Evolutionary conservation across 2,113 vertebrate species (phyloP).

Genomic region (Corythornis madagascariensis): DNA sequence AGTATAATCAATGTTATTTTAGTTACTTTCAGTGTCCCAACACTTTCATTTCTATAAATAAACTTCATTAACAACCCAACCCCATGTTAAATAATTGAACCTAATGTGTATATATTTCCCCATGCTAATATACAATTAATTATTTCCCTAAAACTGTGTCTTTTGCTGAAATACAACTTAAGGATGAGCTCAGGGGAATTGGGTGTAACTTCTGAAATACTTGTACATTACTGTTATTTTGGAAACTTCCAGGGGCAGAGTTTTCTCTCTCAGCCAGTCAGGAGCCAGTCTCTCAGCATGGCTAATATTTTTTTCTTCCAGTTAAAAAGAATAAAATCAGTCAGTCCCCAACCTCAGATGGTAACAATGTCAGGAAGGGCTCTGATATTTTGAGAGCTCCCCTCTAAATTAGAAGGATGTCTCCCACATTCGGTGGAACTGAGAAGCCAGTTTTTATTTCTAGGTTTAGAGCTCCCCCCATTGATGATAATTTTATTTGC

Average conservation of each 20-base stretch:
- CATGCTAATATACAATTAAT: neutral
- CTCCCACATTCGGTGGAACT: accelerated
- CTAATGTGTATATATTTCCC: neutral
- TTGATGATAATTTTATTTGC: neutral
- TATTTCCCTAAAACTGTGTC: neutral
- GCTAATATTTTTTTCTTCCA: neutral
- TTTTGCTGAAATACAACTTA: neutral
- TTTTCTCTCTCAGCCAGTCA: neutral
- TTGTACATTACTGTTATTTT: neutral
- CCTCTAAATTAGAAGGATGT: neutral
- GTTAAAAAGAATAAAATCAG: neutral
- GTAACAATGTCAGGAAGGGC: neutral
- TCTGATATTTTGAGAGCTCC: neutral
- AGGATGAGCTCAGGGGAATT: neutral
- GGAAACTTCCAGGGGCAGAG: neutral
- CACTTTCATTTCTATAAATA: neutral
- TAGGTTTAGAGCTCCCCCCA: constrained; percentile 1
- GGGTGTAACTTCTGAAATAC: neutral
- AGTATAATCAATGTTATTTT: no score
- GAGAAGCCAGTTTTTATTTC: neutral
- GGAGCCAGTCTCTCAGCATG: neutral
- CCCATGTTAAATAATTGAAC: neutral
- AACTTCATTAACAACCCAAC: neutral
- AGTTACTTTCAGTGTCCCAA: neutral
- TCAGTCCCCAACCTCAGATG: neutral